Evolutionary conservation across 1,140 invertebrate genomes (phyloP).

Genomic region (Probaryconus sp.): DNA sequence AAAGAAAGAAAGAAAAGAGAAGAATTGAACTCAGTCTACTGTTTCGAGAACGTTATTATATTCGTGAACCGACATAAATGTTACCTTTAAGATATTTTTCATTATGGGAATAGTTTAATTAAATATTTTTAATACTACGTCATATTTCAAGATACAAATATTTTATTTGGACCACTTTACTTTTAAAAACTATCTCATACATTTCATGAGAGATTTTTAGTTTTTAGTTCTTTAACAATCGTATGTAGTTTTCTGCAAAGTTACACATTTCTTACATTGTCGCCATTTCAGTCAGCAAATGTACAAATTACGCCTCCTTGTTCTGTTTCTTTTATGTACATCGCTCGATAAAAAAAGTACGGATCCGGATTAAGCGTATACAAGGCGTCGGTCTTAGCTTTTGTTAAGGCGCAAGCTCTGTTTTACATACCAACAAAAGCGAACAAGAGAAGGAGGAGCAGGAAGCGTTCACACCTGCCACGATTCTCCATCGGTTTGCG

Average conservation of each 20-base stretch:
- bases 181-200: too few species aligned
- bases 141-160: too few species aligned
- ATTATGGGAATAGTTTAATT: too few species aligned
- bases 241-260: constrained; percentile 5
- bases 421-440: constrained; percentile 39
- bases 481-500: constrained; percentile 38
- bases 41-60: too few species aligned
- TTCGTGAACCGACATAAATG: too few species aligned
- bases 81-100: too few species aligned
- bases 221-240: too few species aligned
- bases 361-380: constrained; percentile 25
- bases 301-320: neutral
- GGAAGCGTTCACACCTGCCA: constrained; percentile 31
- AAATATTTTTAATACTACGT: too few species aligned
- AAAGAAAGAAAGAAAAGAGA: too few species aligned
- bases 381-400: constrained; percentile 30
- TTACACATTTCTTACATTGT: neutral
- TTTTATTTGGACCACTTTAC: too few species aligned
- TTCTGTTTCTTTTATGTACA: constrained; percentile 3
- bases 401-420: constrained; percentile 27
- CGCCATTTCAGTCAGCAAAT: constrained; percentile 16
- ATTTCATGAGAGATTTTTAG: too few species aligned
- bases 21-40: too few species aligned
- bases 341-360: constrained; percentile 39
- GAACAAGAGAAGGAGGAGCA: constrained; percentile 3